These are phyloP conservation scores for Scophthalmus maximus DNA, from an alignment of 2,113 vertebrate genomes.

Conservation along the genomic window DNA sequence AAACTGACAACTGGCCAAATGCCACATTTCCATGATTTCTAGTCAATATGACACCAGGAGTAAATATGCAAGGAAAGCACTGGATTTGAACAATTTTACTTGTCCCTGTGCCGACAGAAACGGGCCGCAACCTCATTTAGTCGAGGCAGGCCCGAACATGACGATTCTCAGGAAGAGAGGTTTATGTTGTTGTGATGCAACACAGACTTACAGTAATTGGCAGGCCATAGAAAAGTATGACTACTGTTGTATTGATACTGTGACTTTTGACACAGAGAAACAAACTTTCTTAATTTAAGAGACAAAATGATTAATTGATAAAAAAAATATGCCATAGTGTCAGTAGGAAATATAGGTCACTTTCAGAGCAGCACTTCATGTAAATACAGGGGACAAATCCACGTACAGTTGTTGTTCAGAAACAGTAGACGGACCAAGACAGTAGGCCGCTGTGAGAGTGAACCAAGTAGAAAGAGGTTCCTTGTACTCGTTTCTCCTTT, in stretches of 20 bases:
- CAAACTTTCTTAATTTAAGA: too few relatives aligned
- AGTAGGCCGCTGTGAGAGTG: slow-evolving; percentile 56
- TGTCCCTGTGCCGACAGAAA: not conserved
- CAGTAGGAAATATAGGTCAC: not conserved
- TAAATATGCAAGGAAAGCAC: not conserved
- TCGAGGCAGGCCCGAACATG: slow-evolving; percentile 29
- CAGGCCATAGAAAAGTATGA: not conserved
- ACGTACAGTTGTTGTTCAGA: slow-evolving; percentile 53
- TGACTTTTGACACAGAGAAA: not conserved
- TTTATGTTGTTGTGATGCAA: not conserved
- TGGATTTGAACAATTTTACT: not conserved
- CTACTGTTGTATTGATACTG: not conserved
- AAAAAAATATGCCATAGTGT: not conserved
- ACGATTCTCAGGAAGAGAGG: not conserved
- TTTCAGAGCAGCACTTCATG: not conserved
- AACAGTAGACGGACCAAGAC: slow-evolving; percentile 40
- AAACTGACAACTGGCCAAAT: not conserved
- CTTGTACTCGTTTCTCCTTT: slow-evolving; percentile 71
- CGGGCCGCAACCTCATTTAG: too few relatives aligned
- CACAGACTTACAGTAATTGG: not conserved
- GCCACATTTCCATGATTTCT: not conserved
- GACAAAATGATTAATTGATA: too few relatives aligned
- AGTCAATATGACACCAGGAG: not conserved
- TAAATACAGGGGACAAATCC: slow-evolving; percentile 17
- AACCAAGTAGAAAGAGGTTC: slow-evolving; percentile 64